A percentile compares a stretch with the other conserved stretches of the same genome.
phyloP scores from a whole-genome alignment of 1,140 invertebrate species.

The Brachionus sp. region DNA sequence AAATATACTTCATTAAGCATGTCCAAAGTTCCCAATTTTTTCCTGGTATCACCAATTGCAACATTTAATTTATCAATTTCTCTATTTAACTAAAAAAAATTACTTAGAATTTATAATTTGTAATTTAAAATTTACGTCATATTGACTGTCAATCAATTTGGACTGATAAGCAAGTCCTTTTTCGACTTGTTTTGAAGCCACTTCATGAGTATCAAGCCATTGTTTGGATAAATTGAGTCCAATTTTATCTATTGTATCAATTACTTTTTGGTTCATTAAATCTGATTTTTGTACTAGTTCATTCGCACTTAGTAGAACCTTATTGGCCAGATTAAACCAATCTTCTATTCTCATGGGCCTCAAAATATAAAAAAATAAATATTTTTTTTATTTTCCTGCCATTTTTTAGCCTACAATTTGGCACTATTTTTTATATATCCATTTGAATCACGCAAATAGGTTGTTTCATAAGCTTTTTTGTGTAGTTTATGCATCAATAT shows the following conservation, averaged over 20 bases:
- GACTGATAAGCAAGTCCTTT: constrained; percentile 11
- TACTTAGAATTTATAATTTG: too few species aligned
- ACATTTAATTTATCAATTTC: constrained; percentile 10
- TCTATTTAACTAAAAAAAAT: constrained; percentile 17
- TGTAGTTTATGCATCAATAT: constrained; percentile 33
- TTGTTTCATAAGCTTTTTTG: not conserved
- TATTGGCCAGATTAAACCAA: constrained; percentile 3
- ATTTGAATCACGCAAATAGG: not conserved
- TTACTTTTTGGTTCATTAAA: constrained; percentile 24
- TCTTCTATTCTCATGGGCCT: constrained; percentile 35
- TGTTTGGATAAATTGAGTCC: constrained; percentile 21
- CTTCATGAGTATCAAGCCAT: constrained; percentile 15
- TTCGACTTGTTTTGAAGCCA: constrained; percentile 1
- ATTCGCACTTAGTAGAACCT: not conserved
- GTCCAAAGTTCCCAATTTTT: not conserved
- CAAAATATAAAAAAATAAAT: not conserved
- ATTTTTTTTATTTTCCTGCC: not conserved
- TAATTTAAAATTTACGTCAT: constrained; percentile 24
- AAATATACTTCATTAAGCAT: not conserved
- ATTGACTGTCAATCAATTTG: not conserved
- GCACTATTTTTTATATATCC: constrained; percentile 33
- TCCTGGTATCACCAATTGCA: not conserved
- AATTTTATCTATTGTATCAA: constrained; percentile 2
- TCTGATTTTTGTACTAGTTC: not conserved
- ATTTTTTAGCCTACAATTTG: constrained; percentile 1